phyloP scores from a whole-genome alignment of 2,888 invertebrate species.

The Pseudococcus jackbeardsleyi region DNA sequence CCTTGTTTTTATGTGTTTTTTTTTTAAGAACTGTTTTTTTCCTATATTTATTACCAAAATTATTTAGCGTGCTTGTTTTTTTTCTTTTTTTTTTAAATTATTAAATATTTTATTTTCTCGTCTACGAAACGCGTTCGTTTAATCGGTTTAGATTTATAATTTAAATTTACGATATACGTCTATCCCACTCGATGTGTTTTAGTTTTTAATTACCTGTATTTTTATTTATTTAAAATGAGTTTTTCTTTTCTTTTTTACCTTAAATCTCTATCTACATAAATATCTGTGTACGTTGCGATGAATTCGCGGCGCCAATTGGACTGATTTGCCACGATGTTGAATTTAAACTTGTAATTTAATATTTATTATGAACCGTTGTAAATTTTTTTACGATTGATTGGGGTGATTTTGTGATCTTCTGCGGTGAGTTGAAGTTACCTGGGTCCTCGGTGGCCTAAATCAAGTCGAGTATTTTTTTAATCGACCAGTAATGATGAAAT shows the following conservation, averaged over 20 bases:
- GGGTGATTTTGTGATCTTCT: too few species aligned
- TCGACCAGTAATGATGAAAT: too few species aligned
- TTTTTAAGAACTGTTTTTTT: neutral
- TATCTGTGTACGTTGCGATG: too few species aligned
- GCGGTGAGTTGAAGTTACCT: too few species aligned
- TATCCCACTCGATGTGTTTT: slow-evolving; percentile 42
- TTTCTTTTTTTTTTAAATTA: neutral
- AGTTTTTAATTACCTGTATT: slow-evolving; percentile 13
- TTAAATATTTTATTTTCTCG: neutral
- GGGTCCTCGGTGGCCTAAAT: too few species aligned
- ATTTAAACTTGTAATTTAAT: too few species aligned
- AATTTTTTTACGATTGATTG: too few species aligned
- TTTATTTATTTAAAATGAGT: neutral
- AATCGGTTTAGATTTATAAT: neutral
- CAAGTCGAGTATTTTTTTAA: too few species aligned
- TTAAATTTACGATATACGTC: neutral
- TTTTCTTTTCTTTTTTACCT: neutral
- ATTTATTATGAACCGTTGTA: too few species aligned
- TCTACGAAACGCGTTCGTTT: neutral
- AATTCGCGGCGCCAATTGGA: too few species aligned
- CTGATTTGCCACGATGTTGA: too few species aligned
- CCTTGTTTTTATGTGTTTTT: slow-evolving; percentile 20
- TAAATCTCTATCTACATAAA: too few species aligned
- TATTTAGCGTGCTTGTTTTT: slow-evolving; percentile 13
- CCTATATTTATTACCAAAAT: slow-evolving; percentile 45